Evolutionary conservation across 2,888 invertebrate species (phyloP), one percentile per base, ranked within the genome.

Genomic region (Sesia bembeciformis): DNA sequence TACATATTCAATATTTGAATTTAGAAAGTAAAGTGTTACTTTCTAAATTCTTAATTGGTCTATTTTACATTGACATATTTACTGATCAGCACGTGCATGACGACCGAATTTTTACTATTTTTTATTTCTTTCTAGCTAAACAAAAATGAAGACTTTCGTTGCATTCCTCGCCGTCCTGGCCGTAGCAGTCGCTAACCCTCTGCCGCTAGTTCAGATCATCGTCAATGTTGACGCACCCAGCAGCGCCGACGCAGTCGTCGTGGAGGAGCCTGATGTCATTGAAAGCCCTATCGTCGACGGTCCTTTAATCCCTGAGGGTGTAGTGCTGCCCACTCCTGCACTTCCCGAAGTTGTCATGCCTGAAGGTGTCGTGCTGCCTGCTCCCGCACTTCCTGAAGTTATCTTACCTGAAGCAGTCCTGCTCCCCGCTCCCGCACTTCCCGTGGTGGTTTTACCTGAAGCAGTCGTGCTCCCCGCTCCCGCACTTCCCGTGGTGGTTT

Each of bases 181-280:
- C 8, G 63, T 80, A 53, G 73, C 74, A 39, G 66, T 65, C 39
- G 78, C 78, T 60, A 69, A 69, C 55, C 78, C 79, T 3, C 58
- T 76, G 63, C 78, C 78, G 4, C 58, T 79, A 49, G 79, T 80
- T 63, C 67, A 68, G 57, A 61, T 66, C 50, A 70, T 78, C 58
- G 70, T 81, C 49, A 80, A 79, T 63, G 61, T 79, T n/a, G 70
- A 75, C 49, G 70, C 68, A 38, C 65, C 65, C 40, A 57, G 56
- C 40, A 60, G 23, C 50, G 43, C 52, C 43, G 56, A 61, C 39
- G 57, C 66, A 40, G 58, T 60, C 39, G 59, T 56, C 39, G 39
- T 58, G 50, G 59, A 60, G 1, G 56, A 54, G 3, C 50, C 55
- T 1, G 52, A 55, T 4, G 54, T 59, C 54, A 4, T 59, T 41